Evolutionary conservation across 1,140 invertebrate genomes (phyloP), one percentile per base, ranked within the genome.

Genomic region (Sarcophaga bullata): DNA sequence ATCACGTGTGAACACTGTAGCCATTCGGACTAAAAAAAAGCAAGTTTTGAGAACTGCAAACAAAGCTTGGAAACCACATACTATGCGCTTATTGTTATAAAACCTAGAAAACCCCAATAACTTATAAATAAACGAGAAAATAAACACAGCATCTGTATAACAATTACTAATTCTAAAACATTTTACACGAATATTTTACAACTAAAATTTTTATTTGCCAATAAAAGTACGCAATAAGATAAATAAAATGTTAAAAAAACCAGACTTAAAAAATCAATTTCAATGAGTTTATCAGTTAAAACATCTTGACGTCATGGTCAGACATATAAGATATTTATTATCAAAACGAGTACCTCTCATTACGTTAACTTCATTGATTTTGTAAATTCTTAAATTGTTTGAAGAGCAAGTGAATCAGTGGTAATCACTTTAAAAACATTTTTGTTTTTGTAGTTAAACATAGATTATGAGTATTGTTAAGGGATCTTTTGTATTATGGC

Each of bases 1-100:
- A 68, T 68, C 62, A 68, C 62, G 62, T 68, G 62, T 25, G 62
- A 19, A 25, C 17, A 68, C 17, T 68, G 4, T 2, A 25, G 1
- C 8, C 17, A 68, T 68, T 19, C 4, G 10, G 10, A 17, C 25
- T 25, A 68, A 52, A 10, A 17, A 68, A 68, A 68, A 19, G n/a
- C 62, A 17, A 19, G 15, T 68, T 68, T 68, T 9, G 15, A 7
- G 17, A 68, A 68, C 62, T 8, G 17, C 17, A 25, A 8, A 17
- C 62, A 68, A 58, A 58, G 54, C 54, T 58, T 58, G 54, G 54
- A 58, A 58, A 58, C 13, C 11, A 19, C 62, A 68, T 19, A 68
- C 9, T 68, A 68, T 19, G 17, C 17, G 17, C 25, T 68, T 9
- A 68, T 58, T 7, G 17, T 19, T 68, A 68, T n/a, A 68, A 7